Evolutionary conservation across 2,888 invertebrate genomes (phyloP).

Genomic region (Agonopterix heracliana): DNA sequence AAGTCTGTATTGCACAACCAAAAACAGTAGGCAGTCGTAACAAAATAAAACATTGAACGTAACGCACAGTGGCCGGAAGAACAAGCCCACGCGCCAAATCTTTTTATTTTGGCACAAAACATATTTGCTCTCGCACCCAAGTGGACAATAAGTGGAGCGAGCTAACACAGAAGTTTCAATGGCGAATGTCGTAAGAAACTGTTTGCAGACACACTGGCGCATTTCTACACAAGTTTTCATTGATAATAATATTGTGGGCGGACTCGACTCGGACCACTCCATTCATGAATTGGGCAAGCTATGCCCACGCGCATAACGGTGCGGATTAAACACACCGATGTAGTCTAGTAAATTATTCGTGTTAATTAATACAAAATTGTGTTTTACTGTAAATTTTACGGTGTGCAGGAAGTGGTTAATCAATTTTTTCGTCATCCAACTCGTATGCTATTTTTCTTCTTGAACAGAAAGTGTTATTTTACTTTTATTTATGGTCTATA

Average conservation of each 20-base stretch:
- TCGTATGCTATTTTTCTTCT: not conserved
- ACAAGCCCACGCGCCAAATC: conserved; percentile 5
- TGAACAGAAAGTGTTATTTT: no score
- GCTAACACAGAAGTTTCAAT: conserved; percentile 41
- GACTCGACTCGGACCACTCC: conserved; percentile 51
- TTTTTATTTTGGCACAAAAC: not conserved
- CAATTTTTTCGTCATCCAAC: conserved; percentile 21
- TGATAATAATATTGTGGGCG: conserved; percentile 58
- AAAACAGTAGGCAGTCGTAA: not conserved
- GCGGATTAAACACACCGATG: conserved; percentile 33
- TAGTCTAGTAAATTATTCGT: conserved; percentile 50
- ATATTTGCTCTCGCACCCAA: not conserved
- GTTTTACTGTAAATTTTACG: conserved; percentile 46
- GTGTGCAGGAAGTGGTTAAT: conserved; percentile 43
- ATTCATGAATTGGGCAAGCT: conserved; percentile 70
- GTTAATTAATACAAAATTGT: conserved; percentile 62
- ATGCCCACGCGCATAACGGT: conserved; percentile 62
- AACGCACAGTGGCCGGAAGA: conserved; percentile 2
- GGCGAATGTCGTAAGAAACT: conserved; percentile 47
- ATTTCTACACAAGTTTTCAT: conserved; percentile 61
- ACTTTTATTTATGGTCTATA: no score
- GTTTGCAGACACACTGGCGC: conserved; percentile 54
- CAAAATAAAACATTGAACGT: not conserved
- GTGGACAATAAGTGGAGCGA: conserved; percentile 22
- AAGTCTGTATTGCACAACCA: no score